Conservation (phyloP, 2,888 invertebrate genomes). For the Chrysolina americana region DNA sequence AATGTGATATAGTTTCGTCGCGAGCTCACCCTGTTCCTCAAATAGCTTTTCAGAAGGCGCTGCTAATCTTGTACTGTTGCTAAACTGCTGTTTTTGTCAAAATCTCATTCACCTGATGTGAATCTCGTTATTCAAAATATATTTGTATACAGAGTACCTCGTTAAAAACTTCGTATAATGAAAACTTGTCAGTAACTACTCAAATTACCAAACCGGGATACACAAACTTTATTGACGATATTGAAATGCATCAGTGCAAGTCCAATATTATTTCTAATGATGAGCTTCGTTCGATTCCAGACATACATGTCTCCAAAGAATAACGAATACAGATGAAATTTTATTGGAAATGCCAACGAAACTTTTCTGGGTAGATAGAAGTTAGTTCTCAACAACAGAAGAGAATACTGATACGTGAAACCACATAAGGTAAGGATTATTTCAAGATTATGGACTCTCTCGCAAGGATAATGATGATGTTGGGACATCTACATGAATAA, state of each 20-base stretch:
- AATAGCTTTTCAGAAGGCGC: no score
- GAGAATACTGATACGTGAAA: neutral
- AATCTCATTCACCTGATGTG: no score
- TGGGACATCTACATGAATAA: no score
- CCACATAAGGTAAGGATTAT: neutral
- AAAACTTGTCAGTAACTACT: neutral
- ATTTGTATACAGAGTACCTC: neutral
- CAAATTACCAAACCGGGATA: neutral
- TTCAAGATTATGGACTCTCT: no score
- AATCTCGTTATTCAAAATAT: no score
- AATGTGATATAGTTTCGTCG: no score
- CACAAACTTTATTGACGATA: neutral
- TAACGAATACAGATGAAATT: slow-evolving; percentile 1
- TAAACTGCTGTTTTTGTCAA: no score
- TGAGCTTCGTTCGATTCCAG: neutral
- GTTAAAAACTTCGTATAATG: neutral
- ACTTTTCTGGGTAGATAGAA: neutral
- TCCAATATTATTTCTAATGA: neutral
- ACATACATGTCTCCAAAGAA: neutral
- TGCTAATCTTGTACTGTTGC: no score
- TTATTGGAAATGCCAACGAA: neutral
- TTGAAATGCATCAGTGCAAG: neutral
- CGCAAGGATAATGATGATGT: no score
- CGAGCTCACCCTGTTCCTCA: no score
- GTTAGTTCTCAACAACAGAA: neutral